Evolutionary conservation across 2,113 vertebrate genomes (phyloP).

Genomic region (Anarrhichthys ocellatus): DNA sequence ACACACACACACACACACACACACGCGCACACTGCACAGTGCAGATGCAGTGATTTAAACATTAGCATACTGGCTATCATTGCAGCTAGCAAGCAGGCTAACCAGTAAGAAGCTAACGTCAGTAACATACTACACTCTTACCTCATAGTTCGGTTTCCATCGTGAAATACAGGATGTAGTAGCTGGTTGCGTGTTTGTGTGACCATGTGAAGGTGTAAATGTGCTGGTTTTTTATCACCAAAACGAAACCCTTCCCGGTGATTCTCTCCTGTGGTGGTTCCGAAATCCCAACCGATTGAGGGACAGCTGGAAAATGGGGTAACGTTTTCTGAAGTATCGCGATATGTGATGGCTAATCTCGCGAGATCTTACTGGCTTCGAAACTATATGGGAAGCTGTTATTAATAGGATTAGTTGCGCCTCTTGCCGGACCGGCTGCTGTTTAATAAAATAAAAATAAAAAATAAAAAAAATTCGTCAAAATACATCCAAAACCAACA

Average conservation of each 20-base stretch:
- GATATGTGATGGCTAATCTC: conserved; percentile 28
- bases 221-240: too few species aligned
- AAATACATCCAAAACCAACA: neutral
- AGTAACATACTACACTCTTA: conserved; percentile 59
- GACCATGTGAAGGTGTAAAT: conserved; percentile 10
- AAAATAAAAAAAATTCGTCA: neutral
- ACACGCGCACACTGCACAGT: too few species aligned
- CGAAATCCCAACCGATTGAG: conserved; percentile 69
- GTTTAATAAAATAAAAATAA: neutral
- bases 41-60: too few species aligned
- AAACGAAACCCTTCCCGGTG: conserved; percentile 37
- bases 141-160: conserved; percentile 76
- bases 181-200: conserved; percentile 16
- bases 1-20: too few species aligned
- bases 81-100: conserved; percentile 42
- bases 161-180: conserved; percentile 11
- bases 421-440: neutral
- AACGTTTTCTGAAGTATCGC: conserved; percentile 62
- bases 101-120: conserved; percentile 62
- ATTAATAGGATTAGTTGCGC: conserved; percentile 31
- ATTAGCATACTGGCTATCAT: neutral
- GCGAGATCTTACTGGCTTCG: conserved; percentile 42
- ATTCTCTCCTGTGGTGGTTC: conserved; percentile 43
- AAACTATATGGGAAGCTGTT: neutral
- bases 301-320: conserved; percentile 81